Base-by-base conservation (phyloP, 2,888 invertebrate genomes). In the Napeogenes sylphis region DNA sequence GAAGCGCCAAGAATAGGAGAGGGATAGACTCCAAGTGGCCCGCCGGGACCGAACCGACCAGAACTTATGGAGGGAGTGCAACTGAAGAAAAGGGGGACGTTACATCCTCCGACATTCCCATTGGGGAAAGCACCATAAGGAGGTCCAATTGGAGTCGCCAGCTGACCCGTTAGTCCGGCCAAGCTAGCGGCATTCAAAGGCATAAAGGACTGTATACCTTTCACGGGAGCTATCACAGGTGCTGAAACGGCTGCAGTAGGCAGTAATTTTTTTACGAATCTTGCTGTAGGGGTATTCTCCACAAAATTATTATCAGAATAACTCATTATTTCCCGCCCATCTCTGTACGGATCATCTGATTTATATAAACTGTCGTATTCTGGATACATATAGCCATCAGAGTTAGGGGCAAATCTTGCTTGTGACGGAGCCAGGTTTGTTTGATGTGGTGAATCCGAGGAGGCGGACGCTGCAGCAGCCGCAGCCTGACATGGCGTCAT, bases 31-130 rank as follows among this genome's bases (percentile, higher is more conserved):
- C 46, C n/a, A 4, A 75, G 75, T 5, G 73, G 62, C 38, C 75
- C 76, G 0, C 74, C 45, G 42, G 77, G 79, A 32, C 81, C 75
- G 38, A 88, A 70, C 6, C 75, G 78, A 0, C 88, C 89, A 2
- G 80, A 73, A 2, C 82, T 79, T 62, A 90, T 79, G 0, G 83
- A 78, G 0, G 90, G 90, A 1, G 87, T 77, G 60, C 90, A 90
- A 69, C 85, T 88, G 65, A 90, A 79, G 53, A 90, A 74, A 8
- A 90, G 73, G 0, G 90, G 90, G 3, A 87, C 78, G 51, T 76
- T 80, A 68, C 86, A 85, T 0, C 83, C 82, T 14, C 82, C 82
- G 0, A 75, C 74, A 56, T 84, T 82, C 0, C 81, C 83, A 55
- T 80, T 83, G 0, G 87, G 87, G 72, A 88, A 89, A 60, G 87